Conservation (phyloP, 2,888 invertebrate species). For the Aleiodes alternator region DNA sequence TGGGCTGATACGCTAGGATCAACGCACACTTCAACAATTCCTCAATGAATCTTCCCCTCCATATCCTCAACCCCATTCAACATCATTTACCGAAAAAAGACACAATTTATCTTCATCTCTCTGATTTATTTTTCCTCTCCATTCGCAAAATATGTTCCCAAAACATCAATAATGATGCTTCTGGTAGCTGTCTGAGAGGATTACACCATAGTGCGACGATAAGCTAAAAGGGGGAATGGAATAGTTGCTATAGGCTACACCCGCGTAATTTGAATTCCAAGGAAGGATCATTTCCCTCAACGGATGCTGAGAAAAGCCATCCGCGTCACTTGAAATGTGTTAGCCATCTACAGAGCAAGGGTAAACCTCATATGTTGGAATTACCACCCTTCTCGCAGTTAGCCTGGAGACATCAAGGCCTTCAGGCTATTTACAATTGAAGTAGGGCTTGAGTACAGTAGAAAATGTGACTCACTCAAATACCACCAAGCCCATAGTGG, state of each 20-base stretch:
- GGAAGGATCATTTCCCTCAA: slow-evolving; percentile 30
- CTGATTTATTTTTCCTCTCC: neutral
- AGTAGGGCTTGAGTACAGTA: neutral
- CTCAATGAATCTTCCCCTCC: too few species aligned
- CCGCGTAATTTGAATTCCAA: slow-evolving; percentile 26
- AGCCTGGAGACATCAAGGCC: slow-evolving; percentile 38
- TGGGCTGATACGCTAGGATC: too few species aligned
- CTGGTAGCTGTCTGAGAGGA: slow-evolving; percentile 28
- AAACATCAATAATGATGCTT: slow-evolving; percentile 16
- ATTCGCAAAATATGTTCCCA: slow-evolving; percentile 3
- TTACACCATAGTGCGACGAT: slow-evolving; percentile 19
- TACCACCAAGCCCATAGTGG: neutral
- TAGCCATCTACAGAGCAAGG: slow-evolving; percentile 44
- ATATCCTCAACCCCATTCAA: too few species aligned
- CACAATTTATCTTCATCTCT: slow-evolving; percentile 1
- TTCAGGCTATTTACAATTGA: slow-evolving; percentile 54
- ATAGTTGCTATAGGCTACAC: slow-evolving; percentile 11
- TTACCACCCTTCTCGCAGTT: slow-evolving; percentile 55
- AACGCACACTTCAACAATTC: too few species aligned
- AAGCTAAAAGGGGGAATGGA: neutral
- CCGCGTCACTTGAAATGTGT: slow-evolving; percentile 9
- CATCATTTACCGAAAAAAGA: neutral
- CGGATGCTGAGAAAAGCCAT: neutral
- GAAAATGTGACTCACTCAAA: slow-evolving; percentile 10
- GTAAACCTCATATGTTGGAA: slow-evolving; percentile 67